A percentile compares a stretch with the other conserved stretches of the same genome.
Conservation (phyloP, 2,113 vertebrate genomes). For the Phyllostomus discolor region DNA sequence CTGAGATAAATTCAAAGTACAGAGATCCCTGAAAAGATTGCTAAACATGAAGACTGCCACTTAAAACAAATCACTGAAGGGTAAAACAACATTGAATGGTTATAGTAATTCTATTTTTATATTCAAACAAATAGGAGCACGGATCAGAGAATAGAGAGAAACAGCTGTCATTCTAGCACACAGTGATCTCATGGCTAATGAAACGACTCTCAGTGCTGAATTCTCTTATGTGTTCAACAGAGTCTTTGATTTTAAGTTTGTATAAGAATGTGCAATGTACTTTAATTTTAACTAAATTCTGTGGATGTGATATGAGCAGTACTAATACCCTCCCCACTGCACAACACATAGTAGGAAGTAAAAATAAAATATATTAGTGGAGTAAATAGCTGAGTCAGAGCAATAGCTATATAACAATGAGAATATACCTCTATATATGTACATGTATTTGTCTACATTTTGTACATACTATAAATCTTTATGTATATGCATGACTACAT, state of each 20-base stretch:
- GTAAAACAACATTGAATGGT: neutral
- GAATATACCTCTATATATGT: neutral
- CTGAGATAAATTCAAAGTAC: slow-evolving; percentile 7
- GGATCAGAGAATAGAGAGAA: neutral
- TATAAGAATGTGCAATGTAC: neutral
- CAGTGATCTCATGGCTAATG: neutral
- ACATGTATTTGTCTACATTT: slow-evolving; percentile 30
- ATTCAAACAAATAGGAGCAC: neutral
- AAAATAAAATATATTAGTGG: neutral
- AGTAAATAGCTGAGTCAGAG: neutral
- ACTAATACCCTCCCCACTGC: neutral
- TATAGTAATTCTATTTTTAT: neutral
- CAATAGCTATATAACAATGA: neutral
- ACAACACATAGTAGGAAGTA: neutral
- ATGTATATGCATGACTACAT: neutral
- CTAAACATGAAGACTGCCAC: neutral
- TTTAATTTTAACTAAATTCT: slow-evolving; percentile 3
- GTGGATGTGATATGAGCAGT: neutral
- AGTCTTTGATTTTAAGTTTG: neutral
- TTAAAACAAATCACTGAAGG: neutral
- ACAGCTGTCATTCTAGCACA: neutral
- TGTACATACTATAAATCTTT: neutral
- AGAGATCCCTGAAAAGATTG: neutral
- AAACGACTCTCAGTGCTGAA: neutral
- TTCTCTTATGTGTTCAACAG: neutral